Percentiles rank a stretch among this genome's conserved stretches.
These are phyloP conservation scores for Cinclus cinclus DNA, from an alignment of 2,113 vertebrate species.

Conservation along the genomic window DNA sequence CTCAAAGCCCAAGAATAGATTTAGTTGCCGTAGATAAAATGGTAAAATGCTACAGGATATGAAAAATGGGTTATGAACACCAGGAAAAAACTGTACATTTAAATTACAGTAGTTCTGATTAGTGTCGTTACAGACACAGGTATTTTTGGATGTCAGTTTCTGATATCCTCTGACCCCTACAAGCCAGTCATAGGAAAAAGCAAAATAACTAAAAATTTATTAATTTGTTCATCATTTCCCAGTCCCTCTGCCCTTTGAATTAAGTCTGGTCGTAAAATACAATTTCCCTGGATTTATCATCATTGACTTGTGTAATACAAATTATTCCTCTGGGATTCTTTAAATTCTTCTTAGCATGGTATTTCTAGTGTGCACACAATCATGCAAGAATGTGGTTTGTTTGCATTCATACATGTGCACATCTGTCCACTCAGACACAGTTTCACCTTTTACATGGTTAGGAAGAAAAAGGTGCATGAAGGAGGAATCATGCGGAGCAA, in stretches of 20 bases:
- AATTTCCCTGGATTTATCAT: conserved; percentile 30
- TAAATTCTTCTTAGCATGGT: background rate
- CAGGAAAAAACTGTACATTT: background rate
- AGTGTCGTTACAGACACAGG: background rate
- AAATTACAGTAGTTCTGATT: conserved; percentile 17
- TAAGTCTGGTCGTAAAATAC: background rate
- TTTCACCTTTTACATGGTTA: background rate
- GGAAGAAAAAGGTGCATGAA: background rate
- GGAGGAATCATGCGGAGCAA: background rate
- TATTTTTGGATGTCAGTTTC: background rate
- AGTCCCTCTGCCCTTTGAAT: conserved; percentile 4
- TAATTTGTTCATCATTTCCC: background rate
- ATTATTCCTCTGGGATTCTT: background rate
- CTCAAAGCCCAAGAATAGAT: background rate
- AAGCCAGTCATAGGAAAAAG: background rate
- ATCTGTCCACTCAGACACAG: background rate
- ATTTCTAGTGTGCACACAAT: background rate
- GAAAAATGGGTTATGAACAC: background rate
- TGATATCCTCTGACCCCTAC: background rate
- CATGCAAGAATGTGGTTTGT: background rate
- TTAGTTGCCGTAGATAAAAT: background rate
- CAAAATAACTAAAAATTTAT: conserved; percentile 1
- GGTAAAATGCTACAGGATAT: background rate
- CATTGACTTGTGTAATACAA: background rate
- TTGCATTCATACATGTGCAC: background rate